Percentiles rank a stretch among this genome's conserved stretches.
These are phyloP conservation scores for Cosmorhoe ocellata DNA, from an alignment of 2,888 invertebrate species.

Conservation along the genomic window DNA sequence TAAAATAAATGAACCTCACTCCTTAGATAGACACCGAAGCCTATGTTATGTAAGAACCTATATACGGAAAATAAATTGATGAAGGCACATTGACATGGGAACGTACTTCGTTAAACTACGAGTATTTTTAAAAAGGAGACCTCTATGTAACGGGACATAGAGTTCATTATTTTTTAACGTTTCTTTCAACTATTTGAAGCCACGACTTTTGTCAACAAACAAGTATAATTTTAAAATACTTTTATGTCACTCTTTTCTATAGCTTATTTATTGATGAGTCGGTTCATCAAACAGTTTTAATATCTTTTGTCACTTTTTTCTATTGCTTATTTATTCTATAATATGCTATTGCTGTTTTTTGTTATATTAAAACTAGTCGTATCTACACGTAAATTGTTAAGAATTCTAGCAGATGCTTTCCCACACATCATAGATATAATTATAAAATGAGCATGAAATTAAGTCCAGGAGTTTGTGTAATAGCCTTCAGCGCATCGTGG, in stretches of 20 bases:
- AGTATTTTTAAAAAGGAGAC: background rate
- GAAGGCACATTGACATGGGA: constrained; percentile 49
- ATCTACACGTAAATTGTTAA: background rate
- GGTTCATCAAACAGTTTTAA: too few species aligned
- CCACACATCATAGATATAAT: constrained; percentile 24
- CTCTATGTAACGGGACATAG: background rate
- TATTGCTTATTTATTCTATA: too few species aligned
- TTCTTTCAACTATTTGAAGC: too few species aligned
- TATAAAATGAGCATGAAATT: constrained; percentile 31
- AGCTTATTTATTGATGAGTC: too few species aligned
- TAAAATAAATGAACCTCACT: too few species aligned
- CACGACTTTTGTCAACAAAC: too few species aligned
- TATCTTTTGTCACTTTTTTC: too few species aligned
- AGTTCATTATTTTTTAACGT: too few species aligned
- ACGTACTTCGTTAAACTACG: constrained; percentile 24
- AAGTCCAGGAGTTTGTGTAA: constrained; percentile 28
- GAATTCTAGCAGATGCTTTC: constrained; percentile 11
- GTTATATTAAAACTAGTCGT: background rate
- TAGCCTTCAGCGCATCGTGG: constrained; percentile 24
- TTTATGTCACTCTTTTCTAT: too few species aligned
- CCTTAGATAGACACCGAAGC: constrained; percentile 11
- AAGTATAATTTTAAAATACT: too few species aligned
- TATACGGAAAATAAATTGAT: constrained; percentile 28
- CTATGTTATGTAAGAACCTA: constrained; percentile 27
- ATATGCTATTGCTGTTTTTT: too few species aligned